Percentiles rank a stretch among this genome's conserved stretches.
phyloP scores from a whole-genome alignment of 2,888 invertebrate species.

The Loripinus fragilis region DNA sequence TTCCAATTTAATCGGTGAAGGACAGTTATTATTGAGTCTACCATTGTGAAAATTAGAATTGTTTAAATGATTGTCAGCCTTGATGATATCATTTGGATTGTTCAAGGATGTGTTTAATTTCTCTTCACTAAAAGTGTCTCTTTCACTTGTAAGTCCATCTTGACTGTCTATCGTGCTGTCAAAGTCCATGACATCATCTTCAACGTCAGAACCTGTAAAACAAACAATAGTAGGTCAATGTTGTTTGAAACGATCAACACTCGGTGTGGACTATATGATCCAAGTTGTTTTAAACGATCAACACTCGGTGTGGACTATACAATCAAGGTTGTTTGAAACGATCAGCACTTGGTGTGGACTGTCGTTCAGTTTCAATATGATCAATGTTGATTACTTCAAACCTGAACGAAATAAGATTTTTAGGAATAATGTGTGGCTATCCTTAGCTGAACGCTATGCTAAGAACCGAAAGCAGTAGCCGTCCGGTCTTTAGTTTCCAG shows the following conservation, averaged over 20 bases:
- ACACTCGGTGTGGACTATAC: too few species aligned
- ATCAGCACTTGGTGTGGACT: too few species aligned
- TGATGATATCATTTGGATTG: conserved; percentile 27
- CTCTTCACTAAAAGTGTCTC: conserved; percentile 41
- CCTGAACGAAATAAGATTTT: too few species aligned
- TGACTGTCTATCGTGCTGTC: conserved; percentile 67
- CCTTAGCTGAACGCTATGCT: too few species aligned
- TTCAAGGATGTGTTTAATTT: conserved; percentile 37
- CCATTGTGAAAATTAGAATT: conserved; percentile 32
- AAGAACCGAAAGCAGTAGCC: too few species aligned
- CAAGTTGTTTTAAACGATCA: too few species aligned
- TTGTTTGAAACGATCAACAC: too few species aligned
- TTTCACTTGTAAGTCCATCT: conserved; percentile 20
- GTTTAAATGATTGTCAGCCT: conserved; percentile 37
- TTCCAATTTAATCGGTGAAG: conserved; percentile 57
- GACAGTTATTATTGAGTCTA: conserved; percentile 41
- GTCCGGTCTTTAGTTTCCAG: too few species aligned
- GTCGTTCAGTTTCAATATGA: too few species aligned
- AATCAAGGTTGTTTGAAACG: background rate
- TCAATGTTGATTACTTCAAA: too few species aligned
- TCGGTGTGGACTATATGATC: too few species aligned
- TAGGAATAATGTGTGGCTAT: too few species aligned
- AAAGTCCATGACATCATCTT: conserved; percentile 77
- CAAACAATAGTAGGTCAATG: background rate
- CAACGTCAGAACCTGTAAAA: conserved; percentile 77